Percentiles rank a stretch among this genome's conserved stretches.
phyloP scores from a whole-genome alignment of 2,888 invertebrate species.

The Erebia epiphron region DNA sequence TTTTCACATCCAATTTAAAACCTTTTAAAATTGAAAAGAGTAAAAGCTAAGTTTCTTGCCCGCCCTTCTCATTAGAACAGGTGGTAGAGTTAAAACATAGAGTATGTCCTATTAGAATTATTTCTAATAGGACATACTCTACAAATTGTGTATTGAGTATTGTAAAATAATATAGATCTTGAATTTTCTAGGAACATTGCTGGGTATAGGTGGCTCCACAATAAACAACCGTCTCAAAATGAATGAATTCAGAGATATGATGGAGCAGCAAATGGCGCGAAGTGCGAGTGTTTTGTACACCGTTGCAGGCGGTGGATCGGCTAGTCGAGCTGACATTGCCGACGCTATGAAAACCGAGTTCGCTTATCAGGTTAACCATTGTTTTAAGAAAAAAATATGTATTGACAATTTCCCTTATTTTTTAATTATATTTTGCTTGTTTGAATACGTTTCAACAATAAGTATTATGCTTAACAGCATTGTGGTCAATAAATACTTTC shows the following conservation, averaged over 20 bases:
- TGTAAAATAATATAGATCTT: background rate
- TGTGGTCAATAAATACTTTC: conserved; percentile 7
- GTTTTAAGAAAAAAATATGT: too few relatives aligned
- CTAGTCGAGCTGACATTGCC: conserved; percentile 62
- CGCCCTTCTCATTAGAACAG: too few relatives aligned
- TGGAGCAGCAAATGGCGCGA: conserved; percentile 80
- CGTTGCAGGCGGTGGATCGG: conserved; percentile 66
- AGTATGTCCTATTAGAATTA: too few relatives aligned
- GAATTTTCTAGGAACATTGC: conserved; percentile 73
- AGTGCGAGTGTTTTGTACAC: conserved; percentile 74
- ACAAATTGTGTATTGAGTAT: too few relatives aligned
- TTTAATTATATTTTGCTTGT: too few relatives aligned
- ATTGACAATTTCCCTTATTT: too few relatives aligned
- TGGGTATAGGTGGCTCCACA: conserved; percentile 86
- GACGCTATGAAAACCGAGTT: conserved; percentile 76
- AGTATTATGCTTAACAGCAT: background rate
- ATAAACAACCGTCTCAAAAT: conserved; percentile 86
- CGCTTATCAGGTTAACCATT: conserved; percentile 61
- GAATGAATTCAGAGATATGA: conserved; percentile 84
- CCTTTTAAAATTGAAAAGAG: too few relatives aligned
- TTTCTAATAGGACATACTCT: too few relatives aligned
- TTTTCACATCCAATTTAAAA: too few relatives aligned
- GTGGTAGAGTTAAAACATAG: too few relatives aligned
- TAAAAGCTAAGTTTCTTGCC: too few relatives aligned
- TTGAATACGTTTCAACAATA: background rate